Evolutionary conservation across 1,140 invertebrate genomes (phyloP).

Genomic region (Neodiprion lecontei): DNA sequence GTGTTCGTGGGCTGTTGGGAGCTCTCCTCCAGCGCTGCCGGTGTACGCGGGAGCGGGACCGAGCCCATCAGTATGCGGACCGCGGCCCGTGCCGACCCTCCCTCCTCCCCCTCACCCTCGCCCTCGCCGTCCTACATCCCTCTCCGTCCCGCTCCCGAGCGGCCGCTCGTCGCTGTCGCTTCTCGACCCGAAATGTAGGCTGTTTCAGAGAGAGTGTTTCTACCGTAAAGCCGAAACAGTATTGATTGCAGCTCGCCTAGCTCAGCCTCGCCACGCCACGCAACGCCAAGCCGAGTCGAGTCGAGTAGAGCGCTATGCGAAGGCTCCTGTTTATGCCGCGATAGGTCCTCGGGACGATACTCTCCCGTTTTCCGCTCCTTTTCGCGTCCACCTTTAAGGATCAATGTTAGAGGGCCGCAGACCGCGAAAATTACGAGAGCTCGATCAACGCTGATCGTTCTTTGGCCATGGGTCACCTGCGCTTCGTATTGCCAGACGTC

Average conservation of each 20-base stretch:
- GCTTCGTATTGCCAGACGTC: no score
- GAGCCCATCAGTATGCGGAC: conserved; percentile 60
- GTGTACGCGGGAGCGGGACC: neutral
- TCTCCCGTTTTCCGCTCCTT: neutral
- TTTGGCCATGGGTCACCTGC: no score
- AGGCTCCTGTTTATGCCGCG: neutral
- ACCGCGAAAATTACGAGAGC: no score
- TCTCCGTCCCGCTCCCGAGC: conserved; percentile 19
- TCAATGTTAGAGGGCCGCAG: no score
- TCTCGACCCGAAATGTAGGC: conserved; percentile 54
- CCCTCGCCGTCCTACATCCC: neutral
- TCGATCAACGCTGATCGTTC: no score
- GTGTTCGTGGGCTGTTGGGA: conserved; percentile 1
- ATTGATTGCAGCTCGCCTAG: conserved; percentile 57
- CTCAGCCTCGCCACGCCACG: conserved; percentile 33
- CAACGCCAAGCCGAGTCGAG: neutral
- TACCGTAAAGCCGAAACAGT: conserved; percentile 60
- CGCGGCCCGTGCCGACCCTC: conserved; percentile 52
- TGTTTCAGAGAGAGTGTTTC: conserved; percentile 58
- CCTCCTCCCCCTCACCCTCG: conserved; percentile 18
- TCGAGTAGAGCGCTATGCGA: neutral
- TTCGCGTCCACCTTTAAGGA: no score
- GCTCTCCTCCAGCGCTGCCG: neutral
- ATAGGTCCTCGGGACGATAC: conserved; percentile 7
- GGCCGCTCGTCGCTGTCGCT: conserved; percentile 2